Evolutionary conservation across 2,797 vertebrate genomes (phyloP), one percentile per base, ranked within the genome.

Genomic region (Sebastes taczanowskii): DNA sequence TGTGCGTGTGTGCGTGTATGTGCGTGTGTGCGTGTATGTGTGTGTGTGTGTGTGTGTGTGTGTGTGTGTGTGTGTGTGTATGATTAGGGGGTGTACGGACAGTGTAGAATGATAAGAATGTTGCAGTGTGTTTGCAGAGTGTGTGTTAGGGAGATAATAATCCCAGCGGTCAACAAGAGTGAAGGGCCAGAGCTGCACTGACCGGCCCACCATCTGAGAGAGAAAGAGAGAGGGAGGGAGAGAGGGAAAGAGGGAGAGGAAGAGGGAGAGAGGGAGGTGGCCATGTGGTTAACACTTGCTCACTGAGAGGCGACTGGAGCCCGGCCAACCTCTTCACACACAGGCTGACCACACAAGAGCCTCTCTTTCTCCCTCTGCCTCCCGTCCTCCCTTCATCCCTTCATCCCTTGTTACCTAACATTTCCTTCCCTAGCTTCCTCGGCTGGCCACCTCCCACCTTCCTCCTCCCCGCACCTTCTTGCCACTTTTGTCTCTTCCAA

Each of bases 251-350:
- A 82, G 85, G 77, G 83, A 83, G 84, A 76, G 80, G 60, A 63
- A 71, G 83, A 81, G 85, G 77, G 82, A 78, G 81, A 90, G 88
- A 88, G 92, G 86, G 93, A 91, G 86, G 89, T 85, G 85, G 93
- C 92, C 91, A 94, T 94, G 93, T 95, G 94, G 93, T 94, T 92
- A 91, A 95, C 94, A 94, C 93, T 94, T 92, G 94, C 92, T 95
- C 92, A 94, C 89, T 91, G 91, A 93, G 92, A 94, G 91, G 92
- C 93, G 90, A 93, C 93, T 95, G 95, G 94, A 95, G 87, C 84
- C 34, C 71, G 42, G 95, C 94, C 95, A 95, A 94, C 89, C 93
- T 90, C 92, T 94, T 94, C 93, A 95, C 93, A 95, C 88, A 95
- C 94, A 91, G 92, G 87, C 93, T 93, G 93, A 94, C 93, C 93